Percentiles rank a stretch among this genome's conserved stretches.
These are phyloP conservation scores for Philhelius pedissequus DNA, from an alignment of 2,888 invertebrate species.

Conservation along the genomic window DNA sequence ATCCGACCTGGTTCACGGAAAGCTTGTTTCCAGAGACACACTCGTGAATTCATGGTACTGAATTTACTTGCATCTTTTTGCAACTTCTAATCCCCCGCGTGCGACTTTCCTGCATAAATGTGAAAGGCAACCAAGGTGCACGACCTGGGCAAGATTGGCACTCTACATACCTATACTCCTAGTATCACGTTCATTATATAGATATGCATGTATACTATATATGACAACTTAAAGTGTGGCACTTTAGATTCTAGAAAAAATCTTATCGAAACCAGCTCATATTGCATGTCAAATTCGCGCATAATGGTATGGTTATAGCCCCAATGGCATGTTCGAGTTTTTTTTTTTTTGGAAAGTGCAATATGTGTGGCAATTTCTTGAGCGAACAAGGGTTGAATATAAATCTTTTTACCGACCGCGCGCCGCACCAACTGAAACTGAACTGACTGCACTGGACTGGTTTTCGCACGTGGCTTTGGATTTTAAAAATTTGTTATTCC, in stretches of 20 bases:
- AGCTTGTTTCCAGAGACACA: slow-evolving; percentile 35
- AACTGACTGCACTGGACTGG: not conserved
- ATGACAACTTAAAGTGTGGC: slow-evolving; percentile 10
- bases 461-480: slow-evolving; percentile 44
- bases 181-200: not conserved
- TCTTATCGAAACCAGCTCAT: slow-evolving; percentile 44
- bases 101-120: not conserved
- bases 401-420: slow-evolving; percentile 6
- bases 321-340: not conserved
- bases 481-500: slow-evolving; percentile 4
- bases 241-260: slow-evolving; percentile 10
- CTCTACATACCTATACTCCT: not conserved
- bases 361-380: not conserved
- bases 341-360: not conserved
- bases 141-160: slow-evolving; percentile 51
- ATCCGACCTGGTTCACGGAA: slow-evolving; percentile 47
- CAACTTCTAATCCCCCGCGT: not conserved
- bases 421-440: not conserved
- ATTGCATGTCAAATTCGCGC: slow-evolving; percentile 49
- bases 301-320: not conserved
- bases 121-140: slow-evolving; percentile 41
- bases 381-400: slow-evolving; percentile 10
- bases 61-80: not conserved
- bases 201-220: too few species aligned
- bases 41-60: slow-evolving; percentile 39